Percentiles rank a stretch among this genome's conserved stretches.
Evolutionary conservation across 2,888 invertebrate genomes (phyloP).

Genomic region (Sarcophaga subvicina): DNA sequence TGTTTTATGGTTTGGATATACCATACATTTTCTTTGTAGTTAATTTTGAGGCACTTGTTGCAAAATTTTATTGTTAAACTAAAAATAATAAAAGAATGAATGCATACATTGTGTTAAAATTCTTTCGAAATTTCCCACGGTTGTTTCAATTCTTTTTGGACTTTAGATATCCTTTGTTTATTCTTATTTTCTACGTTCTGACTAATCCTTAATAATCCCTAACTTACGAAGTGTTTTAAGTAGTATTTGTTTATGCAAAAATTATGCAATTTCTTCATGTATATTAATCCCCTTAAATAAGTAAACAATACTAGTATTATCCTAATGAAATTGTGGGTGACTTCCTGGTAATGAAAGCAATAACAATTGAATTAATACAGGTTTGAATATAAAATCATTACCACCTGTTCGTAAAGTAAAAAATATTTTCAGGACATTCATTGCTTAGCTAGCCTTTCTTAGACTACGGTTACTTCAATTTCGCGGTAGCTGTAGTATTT

Average conservation of each 20-base stretch:
- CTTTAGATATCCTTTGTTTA: conserved; percentile 9
- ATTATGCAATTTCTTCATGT: conserved; percentile 17
- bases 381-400: neutral
- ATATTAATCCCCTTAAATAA: too few species aligned
- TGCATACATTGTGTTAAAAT: conserved; percentile 28
- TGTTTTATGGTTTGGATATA: conserved; percentile 49
- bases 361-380: neutral
- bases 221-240: conserved; percentile 26
- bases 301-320: too few species aligned
- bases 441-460: too few species aligned
- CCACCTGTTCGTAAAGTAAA: too few species aligned
- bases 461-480: too few species aligned
- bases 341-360: conserved; percentile 27
- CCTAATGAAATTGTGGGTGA: neutral
- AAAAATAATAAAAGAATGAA: neutral
- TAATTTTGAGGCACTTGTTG: conserved; percentile 69
- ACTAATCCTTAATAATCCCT: conserved; percentile 31
- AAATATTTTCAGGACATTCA: too few species aligned
- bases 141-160: neutral
- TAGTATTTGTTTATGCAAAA: conserved; percentile 36
- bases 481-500: too few species aligned
- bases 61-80: conserved; percentile 43
- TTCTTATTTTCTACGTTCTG: conserved; percentile 24
- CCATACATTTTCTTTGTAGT: conserved; percentile 70
- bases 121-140: conserved; percentile 36